Evolutionary conservation across 1,140 invertebrate genomes (phyloP), one percentile per base, ranked within the genome.

Genomic region (Zaprionus ornatus): DNA sequence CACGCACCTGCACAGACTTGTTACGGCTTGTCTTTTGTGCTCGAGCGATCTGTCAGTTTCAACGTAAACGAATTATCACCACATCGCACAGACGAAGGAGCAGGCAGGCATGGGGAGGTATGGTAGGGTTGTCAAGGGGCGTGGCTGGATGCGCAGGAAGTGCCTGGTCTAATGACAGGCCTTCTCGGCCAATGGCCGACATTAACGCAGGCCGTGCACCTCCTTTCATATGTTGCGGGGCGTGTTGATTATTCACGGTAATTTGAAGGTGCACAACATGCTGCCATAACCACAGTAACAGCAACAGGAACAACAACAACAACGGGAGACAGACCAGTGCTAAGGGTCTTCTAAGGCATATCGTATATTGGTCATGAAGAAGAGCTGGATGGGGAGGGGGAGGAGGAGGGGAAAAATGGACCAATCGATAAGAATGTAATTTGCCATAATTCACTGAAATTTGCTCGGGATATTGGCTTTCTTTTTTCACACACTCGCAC

Each of bases 341-440:
- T 2, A n/a, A 37, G 45, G 27, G 17, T 48, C n/a, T 42, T 32
- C 42, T 54, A 60, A 32, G 17, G 67, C 45, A 35, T 50, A 50
- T 50, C 45, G 45, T 13, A 21, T 50, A 50, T 50, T 19, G 45
- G 40, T 4, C n/a, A n/a, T 15, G 37, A 40, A 40, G 37, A 15
- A 40, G 37, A 13, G 37, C 13, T 32, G 21, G 29, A 27, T 5
- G n/a, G 6, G 56, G 4, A 32, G 25, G 10, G 63, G 40, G n/a
- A n/a, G n/a, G n/a, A n/a, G 40, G 48, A 54, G 40, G 42, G 56
- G 61, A 84, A 88, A 88, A 88, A 80, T 88, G 84, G 81, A 90
- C 85, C 85, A 90, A 88, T 90, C 85, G 85, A 88, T 88, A 88
- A 85, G 85, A 88, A 88, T 88, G 85, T 88, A 90, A 88, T 88